Conservation (phyloP, 30 jellyfish, hydroid and myxozoan species). For the Sanderia malayensis region DNA sequence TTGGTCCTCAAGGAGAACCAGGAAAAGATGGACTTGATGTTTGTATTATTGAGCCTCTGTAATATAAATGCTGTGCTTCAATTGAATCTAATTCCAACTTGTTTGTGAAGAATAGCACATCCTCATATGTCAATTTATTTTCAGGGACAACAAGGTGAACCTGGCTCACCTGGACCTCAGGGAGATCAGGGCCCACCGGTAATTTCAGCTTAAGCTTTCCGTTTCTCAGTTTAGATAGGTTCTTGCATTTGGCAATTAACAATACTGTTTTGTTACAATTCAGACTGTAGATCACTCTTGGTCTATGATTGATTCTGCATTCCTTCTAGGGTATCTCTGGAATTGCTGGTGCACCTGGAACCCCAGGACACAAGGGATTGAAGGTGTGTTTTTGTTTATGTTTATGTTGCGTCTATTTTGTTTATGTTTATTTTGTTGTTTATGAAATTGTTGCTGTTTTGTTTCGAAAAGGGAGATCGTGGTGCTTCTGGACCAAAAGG, state of each 20-base stretch:
- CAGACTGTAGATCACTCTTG: too few species aligned
- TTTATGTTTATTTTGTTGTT: background rate
- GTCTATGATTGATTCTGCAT: too few species aligned
- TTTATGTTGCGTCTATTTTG: background rate
- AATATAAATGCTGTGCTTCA: too few species aligned
- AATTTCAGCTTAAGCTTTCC: too few species aligned
- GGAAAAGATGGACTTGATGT: slow-evolving; percentile 75
- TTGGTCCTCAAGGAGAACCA: slow-evolving; percentile 59
- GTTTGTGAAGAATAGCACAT: too few species aligned
- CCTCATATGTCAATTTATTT: background rate
- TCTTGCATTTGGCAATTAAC: too few species aligned
- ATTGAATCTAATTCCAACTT: too few species aligned
- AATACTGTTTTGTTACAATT: too few species aligned
- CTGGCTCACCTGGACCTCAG: slow-evolving; percentile 36
- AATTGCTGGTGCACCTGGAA: slow-evolving; percentile 48
- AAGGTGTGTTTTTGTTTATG: slow-evolving; percentile 2
- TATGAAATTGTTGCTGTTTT: background rate
- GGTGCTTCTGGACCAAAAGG: slow-evolving; percentile 65
- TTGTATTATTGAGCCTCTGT: too few species aligned
- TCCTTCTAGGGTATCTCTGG: slow-evolving; percentile 40
- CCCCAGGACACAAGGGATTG: slow-evolving; percentile 56
- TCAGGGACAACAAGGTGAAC: slow-evolving; percentile 59
- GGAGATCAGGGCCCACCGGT: slow-evolving; percentile 49
- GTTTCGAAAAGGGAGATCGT: slow-evolving; percentile 58
- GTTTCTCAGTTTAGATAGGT: too few species aligned